These are phyloP conservation scores for Lomographa bimaculata DNA, from an alignment of 2,888 invertebrate genomes.

Conservation along the genomic window DNA sequence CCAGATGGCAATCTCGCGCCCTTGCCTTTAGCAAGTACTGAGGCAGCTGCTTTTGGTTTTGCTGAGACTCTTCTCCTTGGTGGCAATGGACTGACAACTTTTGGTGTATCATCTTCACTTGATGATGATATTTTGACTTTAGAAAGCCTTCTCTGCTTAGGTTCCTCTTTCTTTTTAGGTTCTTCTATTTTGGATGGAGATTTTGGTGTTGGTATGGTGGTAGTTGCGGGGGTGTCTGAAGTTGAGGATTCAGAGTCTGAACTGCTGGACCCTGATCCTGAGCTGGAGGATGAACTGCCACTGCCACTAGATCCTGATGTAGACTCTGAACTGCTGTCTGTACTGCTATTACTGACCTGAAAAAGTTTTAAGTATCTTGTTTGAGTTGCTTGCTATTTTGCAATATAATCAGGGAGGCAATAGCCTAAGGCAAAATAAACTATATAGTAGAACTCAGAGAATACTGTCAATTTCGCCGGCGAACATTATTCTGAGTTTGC, in stretches of 20 bases:
- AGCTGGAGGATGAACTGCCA: constrained; percentile 87
- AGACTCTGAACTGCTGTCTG: constrained; percentile 86
- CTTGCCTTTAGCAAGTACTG: constrained; percentile 84
- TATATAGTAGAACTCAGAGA: too few relatives aligned
- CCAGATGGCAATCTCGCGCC: constrained; percentile 55
- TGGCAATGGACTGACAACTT: constrained; percentile 58
- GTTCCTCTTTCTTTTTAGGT: constrained; percentile 62
- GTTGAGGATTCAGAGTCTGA: constrained; percentile 88
- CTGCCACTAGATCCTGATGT: constrained; percentile 88
- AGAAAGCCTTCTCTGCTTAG: constrained; percentile 55
- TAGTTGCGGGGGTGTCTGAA: constrained; percentile 60
- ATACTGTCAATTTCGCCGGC: too few relatives aligned
- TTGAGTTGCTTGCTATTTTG: too few relatives aligned
- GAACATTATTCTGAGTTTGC: too few relatives aligned
- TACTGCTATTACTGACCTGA: constrained; percentile 79
- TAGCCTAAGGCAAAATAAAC: too few relatives aligned
- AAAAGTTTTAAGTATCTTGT: too few relatives aligned
- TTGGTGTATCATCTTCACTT: constrained; percentile 84
- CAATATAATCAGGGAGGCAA: too few relatives aligned
- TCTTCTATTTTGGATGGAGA: constrained; percentile 68
- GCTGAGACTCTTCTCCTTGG: constrained; percentile 77
- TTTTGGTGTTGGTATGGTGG: constrained; percentile 52
- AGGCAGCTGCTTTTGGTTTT: constrained; percentile 86
- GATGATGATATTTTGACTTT: constrained; percentile 80
- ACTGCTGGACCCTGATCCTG: constrained; percentile 87